Conservation (phyloP, 2,113 vertebrate species). For the Ochotona curzoniae region DNA sequence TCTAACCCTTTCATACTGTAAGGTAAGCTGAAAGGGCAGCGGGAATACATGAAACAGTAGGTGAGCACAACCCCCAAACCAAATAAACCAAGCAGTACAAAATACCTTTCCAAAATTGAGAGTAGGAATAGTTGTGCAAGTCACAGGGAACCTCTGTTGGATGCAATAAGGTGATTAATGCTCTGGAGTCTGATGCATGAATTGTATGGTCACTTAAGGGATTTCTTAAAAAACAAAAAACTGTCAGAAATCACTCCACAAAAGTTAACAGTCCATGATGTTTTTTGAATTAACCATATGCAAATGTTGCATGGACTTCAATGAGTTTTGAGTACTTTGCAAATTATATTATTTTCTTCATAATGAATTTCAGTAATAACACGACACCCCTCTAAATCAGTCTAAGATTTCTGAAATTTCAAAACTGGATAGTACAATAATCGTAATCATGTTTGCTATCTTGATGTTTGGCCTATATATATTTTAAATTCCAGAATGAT, state of each 20-base stretch:
- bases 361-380: not conserved
- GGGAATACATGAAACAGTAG: not conserved
- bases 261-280: not conserved
- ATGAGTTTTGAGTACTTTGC: not conserved
- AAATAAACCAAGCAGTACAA: not conserved
- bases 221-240: not conserved
- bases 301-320: not conserved
- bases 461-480: not conserved
- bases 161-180: not conserved
- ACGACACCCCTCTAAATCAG: not conserved
- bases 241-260: not conserved
- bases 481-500: not conserved
- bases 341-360: not conserved
- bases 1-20: constrained; percentile 16
- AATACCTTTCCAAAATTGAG: not conserved
- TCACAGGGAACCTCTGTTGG: not conserved
- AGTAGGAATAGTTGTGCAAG: not conserved
- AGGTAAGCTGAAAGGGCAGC: not conserved
- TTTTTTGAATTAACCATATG: not conserved
- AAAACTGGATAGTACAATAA: not conserved
- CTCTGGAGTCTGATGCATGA: not conserved
- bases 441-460: not conserved
- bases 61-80: constrained; percentile 10
- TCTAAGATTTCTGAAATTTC: not conserved
- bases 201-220: not conserved